Evolutionary conservation across 2,888 invertebrate genomes (phyloP).

Genomic region (Elysia crispata): DNA sequence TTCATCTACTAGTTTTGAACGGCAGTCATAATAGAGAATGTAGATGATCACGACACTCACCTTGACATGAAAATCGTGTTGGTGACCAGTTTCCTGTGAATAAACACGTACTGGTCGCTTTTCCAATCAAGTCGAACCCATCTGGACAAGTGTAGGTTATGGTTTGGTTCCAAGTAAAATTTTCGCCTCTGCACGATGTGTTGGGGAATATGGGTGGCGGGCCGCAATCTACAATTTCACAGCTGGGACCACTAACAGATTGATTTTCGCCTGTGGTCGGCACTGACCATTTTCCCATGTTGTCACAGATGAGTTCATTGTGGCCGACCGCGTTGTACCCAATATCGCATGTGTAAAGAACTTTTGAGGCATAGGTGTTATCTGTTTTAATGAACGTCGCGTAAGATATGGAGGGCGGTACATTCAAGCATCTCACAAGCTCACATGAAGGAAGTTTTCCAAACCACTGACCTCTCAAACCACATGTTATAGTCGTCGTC

Average conservation of each 20-base stretch:
- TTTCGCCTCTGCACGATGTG: constrained; percentile 55
- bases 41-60: too few relatives aligned
- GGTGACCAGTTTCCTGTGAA: constrained; percentile 69
- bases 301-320: constrained; percentile 27
- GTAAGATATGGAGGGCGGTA: constrained; percentile 31
- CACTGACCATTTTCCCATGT: constrained; percentile 43
- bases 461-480: constrained; percentile 59
- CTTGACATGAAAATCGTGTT: constrained; percentile 56
- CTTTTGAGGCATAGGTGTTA: constrained; percentile 32
- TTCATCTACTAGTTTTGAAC: too few relatives aligned
- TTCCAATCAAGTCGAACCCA: constrained; percentile 54
- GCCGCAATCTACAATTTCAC: constrained; percentile 60
- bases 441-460: constrained; percentile 58
- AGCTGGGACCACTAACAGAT: constrained; percentile 52
- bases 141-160: constrained; percentile 59
- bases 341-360: constrained; percentile 43
- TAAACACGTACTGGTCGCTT: constrained; percentile 82
- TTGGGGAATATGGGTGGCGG: constrained; percentile 53
- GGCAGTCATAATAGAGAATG: too few relatives aligned
- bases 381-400: constrained; percentile 11
- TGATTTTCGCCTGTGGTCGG: constrained; percentile 9
- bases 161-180: constrained; percentile 45
- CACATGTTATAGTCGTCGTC: constrained; percentile 52
- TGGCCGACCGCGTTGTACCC: constrained; percentile 43
- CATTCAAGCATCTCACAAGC: constrained; percentile 54